Base-by-base conservation (phyloP, 1,140 invertebrate genomes). In the Odontomachus brunneus region DNA sequence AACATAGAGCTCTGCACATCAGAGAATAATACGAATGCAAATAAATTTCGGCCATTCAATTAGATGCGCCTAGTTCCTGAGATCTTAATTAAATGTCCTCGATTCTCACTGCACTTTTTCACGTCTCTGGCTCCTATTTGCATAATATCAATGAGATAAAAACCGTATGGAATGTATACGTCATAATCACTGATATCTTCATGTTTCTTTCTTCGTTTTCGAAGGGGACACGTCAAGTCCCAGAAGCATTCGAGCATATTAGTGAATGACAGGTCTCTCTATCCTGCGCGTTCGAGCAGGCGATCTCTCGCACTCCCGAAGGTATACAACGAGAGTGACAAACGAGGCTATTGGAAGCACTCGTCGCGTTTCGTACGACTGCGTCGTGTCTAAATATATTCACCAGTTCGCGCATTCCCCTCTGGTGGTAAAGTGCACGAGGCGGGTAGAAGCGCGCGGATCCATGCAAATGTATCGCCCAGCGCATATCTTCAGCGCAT, bases 371-470 rank as follows among this genome's bases (percentile, higher is more conserved):
- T 82, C 78, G 82, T 84, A 62, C 63, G 82, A 53, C 73, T 62
- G 55, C 55, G 48, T 60, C 75, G 82, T 57, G 59, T 85, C 55
- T 78, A 85, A 82, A 82, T 86, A 85, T 85, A 82, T 85, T 85
- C 75, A 67, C 24, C 44, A 48, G 19, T 51, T 24, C 38, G 53
- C 29, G 75, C 75, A 67, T 59, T 67, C 38, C 67, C 24, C 71
- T 14, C 15, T 29, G 57, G 49, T 62, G 51, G 51, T 11, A 62
- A 73, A n/a, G 24, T 4, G 51, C 3, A 24, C 33, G 69, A 22
- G 38, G 15, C 19, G 57, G 29, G 48, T n/a, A 69, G 12, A 49
- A n/a, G n/a, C 51, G 22, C 38, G 33, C n/a, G 17, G 60, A 29
- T 73, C 29, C 44, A 59, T 78, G 65, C 57, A 80, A 85, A 72